A percentile compares a stretch with the other conserved stretches of the same genome.
phyloP scores from a whole-genome alignment of 2,888 invertebrate genomes.

The Linnaemya vulpina region DNA sequence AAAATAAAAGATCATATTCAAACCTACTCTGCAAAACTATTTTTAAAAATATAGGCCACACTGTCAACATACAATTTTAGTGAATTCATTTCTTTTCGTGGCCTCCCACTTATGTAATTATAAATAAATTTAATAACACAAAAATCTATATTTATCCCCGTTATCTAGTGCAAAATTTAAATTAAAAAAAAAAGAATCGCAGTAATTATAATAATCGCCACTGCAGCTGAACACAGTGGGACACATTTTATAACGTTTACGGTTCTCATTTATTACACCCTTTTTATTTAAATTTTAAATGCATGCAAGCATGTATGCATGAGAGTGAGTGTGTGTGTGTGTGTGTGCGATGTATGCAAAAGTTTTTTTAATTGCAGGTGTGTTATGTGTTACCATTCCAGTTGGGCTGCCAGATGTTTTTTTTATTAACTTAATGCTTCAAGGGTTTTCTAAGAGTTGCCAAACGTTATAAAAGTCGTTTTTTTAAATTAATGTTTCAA shows the following conservation, averaged over 20 bases:
- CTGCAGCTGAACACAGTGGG: slow-evolving; percentile 41
- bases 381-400: not conserved
- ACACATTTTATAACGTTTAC: not conserved
- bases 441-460: too few relatives aligned
- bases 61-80: not conserved
- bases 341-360: not conserved
- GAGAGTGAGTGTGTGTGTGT: not conserved
- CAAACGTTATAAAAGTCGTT: too few relatives aligned
- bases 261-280: slow-evolving; percentile 36
- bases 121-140: slow-evolving; percentile 29
- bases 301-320: not conserved
- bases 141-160: slow-evolving; percentile 16
- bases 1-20: too few relatives aligned
- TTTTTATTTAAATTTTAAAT: slow-evolving; percentile 3
- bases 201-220: slow-evolving; percentile 12
- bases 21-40: too few relatives aligned
- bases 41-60: not conserved
- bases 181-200: slow-evolving; percentile 23
- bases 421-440: too few relatives aligned
- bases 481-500: too few relatives aligned
- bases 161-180: slow-evolving; percentile 44
- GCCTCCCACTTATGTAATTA: not conserved
- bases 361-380: slow-evolving; percentile 45
- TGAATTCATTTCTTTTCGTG: not conserved
- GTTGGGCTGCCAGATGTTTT: too few relatives aligned